Conservation (phyloP, 2,888 invertebrate species). For the Campoplex capitator region DNA sequence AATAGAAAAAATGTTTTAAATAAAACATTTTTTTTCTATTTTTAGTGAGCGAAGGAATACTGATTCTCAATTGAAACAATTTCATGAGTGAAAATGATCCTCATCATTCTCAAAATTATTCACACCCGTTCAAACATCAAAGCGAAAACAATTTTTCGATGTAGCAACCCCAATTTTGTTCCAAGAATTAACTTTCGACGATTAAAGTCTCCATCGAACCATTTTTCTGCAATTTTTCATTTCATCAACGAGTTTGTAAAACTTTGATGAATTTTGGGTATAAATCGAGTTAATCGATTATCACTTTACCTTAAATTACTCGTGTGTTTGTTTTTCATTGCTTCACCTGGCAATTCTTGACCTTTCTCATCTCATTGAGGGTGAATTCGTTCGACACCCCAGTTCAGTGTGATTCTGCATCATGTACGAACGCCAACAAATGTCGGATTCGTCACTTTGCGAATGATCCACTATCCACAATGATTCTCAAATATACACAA, state of each 20-base stretch:
- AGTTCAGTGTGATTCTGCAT: constrained; percentile 26
- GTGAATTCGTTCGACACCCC: constrained; percentile 40
- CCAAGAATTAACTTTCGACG: background rate
- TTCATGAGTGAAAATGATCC: background rate
- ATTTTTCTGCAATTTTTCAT: background rate
- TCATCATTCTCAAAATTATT: background rate
- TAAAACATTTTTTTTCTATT: too few relatives aligned
- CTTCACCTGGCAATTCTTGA: constrained; percentile 61
- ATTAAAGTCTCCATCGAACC: background rate
- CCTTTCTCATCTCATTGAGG: constrained; percentile 33
- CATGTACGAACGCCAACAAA: constrained; percentile 12
- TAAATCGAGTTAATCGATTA: background rate
- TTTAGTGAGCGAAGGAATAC: background rate
- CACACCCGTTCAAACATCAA: background rate
- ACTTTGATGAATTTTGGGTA: background rate
- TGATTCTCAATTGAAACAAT: background rate
- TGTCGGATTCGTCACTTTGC: constrained; percentile 44
- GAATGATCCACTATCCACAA: constrained; percentile 28
- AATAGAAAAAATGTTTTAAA: too few relatives aligned
- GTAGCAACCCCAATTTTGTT: background rate
- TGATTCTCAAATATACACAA: constrained; percentile 36
- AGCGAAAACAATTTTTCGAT: background rate
- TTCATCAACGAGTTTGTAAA: background rate
- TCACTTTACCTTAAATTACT: too few relatives aligned
- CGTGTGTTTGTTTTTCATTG: background rate